These are phyloP conservation scores for Apamea monoglypha DNA, from an alignment of 2,888 invertebrate genomes.

Conservation along the genomic window DNA sequence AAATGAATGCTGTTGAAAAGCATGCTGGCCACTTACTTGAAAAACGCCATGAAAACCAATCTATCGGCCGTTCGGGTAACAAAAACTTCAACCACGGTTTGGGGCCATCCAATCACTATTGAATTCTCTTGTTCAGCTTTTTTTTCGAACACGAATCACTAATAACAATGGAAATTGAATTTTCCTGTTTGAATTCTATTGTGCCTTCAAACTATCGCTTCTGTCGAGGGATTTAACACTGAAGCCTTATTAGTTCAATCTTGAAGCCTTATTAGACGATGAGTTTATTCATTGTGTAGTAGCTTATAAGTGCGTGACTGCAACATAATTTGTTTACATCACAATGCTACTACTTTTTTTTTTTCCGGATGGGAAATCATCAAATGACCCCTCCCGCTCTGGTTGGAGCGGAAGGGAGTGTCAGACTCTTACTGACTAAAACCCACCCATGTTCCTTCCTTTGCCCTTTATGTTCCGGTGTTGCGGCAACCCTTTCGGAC, in stretches of 20 bases:
- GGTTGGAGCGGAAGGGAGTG: too few relatives aligned
- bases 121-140: slow-evolving; percentile 44
- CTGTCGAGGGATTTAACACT: slow-evolving; percentile 4
- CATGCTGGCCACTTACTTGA: not conserved
- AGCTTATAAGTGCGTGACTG: not conserved
- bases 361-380: too few relatives aligned
- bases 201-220: slow-evolving; percentile 22
- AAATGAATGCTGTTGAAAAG: not conserved
- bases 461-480: too few relatives aligned
- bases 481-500: too few relatives aligned
- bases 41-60: slow-evolving; percentile 23
- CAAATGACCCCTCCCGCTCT: too few relatives aligned
- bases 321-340: not conserved
- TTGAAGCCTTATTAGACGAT: slow-evolving; percentile 15
- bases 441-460: too few relatives aligned
- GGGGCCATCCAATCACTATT: slow-evolving; percentile 44
- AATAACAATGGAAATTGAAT: slow-evolving; percentile 46
- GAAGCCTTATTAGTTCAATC: slow-evolving; percentile 21
- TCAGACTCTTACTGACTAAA: too few relatives aligned
- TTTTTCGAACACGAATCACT: slow-evolving; percentile 33
- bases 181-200: slow-evolving; percentile 49
- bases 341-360: not conserved
- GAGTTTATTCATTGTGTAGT: slow-evolving; percentile 15
- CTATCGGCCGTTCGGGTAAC: slow-evolving; percentile 20
- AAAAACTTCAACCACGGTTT: slow-evolving; percentile 31